phyloP scores from a whole-genome alignment of 1,140 invertebrate genomes.

The Bombus impatiens region DNA sequence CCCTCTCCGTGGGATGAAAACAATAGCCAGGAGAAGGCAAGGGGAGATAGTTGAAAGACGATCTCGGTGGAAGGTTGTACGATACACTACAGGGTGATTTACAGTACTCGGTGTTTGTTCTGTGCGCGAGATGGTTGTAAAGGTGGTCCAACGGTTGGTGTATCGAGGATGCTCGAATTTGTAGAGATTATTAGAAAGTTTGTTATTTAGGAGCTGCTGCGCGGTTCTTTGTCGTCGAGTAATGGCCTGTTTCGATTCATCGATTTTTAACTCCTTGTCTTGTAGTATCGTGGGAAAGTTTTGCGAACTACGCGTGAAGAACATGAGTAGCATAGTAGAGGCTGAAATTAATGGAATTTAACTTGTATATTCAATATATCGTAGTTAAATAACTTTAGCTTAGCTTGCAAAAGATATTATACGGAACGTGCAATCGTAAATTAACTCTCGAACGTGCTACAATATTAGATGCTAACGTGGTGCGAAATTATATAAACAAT shows the following conservation, averaged over 20 bases:
- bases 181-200: background rate
- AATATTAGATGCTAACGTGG: background rate
- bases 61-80: background rate
- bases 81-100: slow-evolving; percentile 22
- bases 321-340: background rate
- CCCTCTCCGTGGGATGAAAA: slow-evolving; percentile 35
- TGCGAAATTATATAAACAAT: background rate
- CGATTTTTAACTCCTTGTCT: background rate
- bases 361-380: too few relatives aligned
- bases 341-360: too few relatives aligned
- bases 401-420: background rate
- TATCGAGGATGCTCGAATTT: background rate
- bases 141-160: background rate
- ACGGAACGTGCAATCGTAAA: background rate
- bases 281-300: background rate
- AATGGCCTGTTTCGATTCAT: background rate
- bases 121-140: background rate
- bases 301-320: background rate
- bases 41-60: background rate
- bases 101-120: background rate
- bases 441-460: background rate
- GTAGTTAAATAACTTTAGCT: background rate
- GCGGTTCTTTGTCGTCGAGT: background rate
- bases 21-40: slow-evolving; percentile 39
- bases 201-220: background rate